phyloP scores from a whole-genome alignment of 2,797 vertebrate genomes.

The Heteromormyrus szaboi region DNA sequence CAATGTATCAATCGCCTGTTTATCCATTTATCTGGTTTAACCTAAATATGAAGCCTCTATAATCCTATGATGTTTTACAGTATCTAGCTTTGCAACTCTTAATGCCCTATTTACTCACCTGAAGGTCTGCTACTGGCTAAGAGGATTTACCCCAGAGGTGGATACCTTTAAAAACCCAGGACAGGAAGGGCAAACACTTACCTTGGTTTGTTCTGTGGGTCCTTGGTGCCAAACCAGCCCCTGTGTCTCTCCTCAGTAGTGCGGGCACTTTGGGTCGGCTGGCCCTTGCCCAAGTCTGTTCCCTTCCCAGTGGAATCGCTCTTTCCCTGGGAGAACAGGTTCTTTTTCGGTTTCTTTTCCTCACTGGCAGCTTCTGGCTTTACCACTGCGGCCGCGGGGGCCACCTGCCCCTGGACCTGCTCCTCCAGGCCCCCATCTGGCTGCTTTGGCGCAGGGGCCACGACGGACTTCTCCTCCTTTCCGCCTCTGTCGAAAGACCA shows the following conservation, averaged over 20 bases:
- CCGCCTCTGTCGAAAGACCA: constrained; percentile 68
- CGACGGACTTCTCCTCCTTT: constrained; percentile 57
- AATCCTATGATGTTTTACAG: background rate
- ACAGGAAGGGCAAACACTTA: constrained; percentile 54
- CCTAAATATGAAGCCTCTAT: background rate
- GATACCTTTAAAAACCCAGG: background rate
- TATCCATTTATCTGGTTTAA: background rate
- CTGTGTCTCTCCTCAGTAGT: constrained; percentile 67
- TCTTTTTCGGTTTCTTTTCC: constrained; percentile 60
- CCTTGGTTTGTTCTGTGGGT: constrained; percentile 86
- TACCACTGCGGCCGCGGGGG: constrained; percentile 32
- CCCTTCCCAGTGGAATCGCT: constrained; percentile 54
- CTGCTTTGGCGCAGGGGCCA: constrained; percentile 36
- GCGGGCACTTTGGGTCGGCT: constrained; percentile 28
- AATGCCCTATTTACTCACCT: background rate
- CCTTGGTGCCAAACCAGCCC: constrained; percentile 79
- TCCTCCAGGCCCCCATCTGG: constrained; percentile 39
- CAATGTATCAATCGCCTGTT: background rate
- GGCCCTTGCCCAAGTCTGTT: constrained; percentile 48
- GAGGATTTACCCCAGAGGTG: background rate
- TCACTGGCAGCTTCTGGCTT: constrained; percentile 46
- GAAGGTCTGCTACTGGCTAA: background rate
- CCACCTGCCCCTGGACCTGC: constrained; percentile 41
- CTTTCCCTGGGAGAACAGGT: constrained; percentile 75
- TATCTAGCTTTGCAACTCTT: background rate